Evolutionary conservation across 2,888 invertebrate genomes (phyloP), one percentile per base, ranked within the genome.

Genomic region (Sinohyriopsis cumingii): DNA sequence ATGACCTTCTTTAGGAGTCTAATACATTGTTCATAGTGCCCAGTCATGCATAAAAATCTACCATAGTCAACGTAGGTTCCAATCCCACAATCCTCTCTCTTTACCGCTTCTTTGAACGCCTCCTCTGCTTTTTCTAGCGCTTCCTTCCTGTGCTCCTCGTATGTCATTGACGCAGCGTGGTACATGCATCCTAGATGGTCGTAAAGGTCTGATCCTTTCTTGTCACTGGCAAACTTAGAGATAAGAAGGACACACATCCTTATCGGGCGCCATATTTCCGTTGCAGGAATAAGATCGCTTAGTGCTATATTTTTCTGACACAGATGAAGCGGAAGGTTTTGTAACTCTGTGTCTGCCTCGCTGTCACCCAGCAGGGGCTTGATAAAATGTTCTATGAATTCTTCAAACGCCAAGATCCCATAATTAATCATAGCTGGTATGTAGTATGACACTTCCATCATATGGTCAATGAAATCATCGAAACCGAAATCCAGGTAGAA

Each of bases 151-250:
- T 79, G 76, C 5, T 77, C 77, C 59, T 69, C 68, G 53, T 76
- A 80, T 33, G 77, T 72, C 55, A 68, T 75, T 0, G 80, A 73
- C 4, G 82, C 82, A 24, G 82, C 78, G 56, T 79, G 80, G 66
- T 82, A 79, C 70, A 82, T 73, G 56, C 82, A 82, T 1, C 79
- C 82, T 12, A 82, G 69, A 63, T 82, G 80, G 65, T 82, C 82
- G 45, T 67, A 80, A 7, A 82, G 55, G 28, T 79, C 76, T 1
- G 80, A 75, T 9, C 82, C 82, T 25, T 68, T 61, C 19, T 80
- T 80, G 24, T 66, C 75, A 55, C 77, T 72, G 5, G 80, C 75
- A 59, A 76, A 82, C 56, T 80, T 75, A 55, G 72, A 70, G 19
- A 82, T 82, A 28, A 82, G 66, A 69, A 80, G 69, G 24, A 80